Evolutionary conservation across 2,797 vertebrate species (phyloP).

Genomic region (Rhinatrema bivittatum): DNA sequence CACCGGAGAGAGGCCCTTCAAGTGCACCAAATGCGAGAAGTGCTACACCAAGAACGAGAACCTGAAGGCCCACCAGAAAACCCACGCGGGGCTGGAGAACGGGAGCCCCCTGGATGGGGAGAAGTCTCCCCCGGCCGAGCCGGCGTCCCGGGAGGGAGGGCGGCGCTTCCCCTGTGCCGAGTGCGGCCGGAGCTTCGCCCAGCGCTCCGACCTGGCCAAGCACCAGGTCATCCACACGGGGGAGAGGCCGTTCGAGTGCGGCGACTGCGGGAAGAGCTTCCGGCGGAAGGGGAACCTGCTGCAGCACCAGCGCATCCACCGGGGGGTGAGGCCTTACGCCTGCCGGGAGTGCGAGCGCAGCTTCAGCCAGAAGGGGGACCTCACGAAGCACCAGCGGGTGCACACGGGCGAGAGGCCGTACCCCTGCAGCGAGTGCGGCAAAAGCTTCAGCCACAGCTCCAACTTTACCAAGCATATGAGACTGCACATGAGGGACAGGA

Average conservation of each 20-base stretch:
- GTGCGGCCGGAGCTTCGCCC: constrained; percentile 39
- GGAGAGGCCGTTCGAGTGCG: constrained; percentile 23
- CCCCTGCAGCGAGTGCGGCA: neutral
- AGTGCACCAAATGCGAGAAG: constrained; percentile 29
- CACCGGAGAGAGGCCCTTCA: constrained; percentile 70
- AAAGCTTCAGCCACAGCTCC: neutral
- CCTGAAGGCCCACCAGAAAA: constrained; percentile 22
- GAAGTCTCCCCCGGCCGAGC: neutral
- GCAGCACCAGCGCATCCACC: constrained; percentile 34
- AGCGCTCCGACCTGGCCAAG: constrained; percentile 20
- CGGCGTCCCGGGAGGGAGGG: constrained; percentile 51
- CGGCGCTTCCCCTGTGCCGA: constrained; percentile 56
- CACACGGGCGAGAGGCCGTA: constrained; percentile 9
- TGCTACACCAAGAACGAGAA: constrained; percentile 31
- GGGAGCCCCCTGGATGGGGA: neutral
- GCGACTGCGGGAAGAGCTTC: constrained; percentile 34
- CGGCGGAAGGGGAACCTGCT: constrained; percentile 33
- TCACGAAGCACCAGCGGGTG: constrained; percentile 15
- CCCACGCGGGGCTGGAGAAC: constrained; percentile 14
- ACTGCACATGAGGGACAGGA: neutral
- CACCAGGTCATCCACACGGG: constrained; percentile 65
- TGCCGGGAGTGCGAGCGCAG: constrained; percentile 17
- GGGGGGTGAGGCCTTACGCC: constrained; percentile 15
- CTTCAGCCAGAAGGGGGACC: constrained; percentile 20
- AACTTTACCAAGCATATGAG: neutral